Evolutionary conservation across 2,113 vertebrate genomes (phyloP).

Genomic region (Eulacestoma nigropectus): DNA sequence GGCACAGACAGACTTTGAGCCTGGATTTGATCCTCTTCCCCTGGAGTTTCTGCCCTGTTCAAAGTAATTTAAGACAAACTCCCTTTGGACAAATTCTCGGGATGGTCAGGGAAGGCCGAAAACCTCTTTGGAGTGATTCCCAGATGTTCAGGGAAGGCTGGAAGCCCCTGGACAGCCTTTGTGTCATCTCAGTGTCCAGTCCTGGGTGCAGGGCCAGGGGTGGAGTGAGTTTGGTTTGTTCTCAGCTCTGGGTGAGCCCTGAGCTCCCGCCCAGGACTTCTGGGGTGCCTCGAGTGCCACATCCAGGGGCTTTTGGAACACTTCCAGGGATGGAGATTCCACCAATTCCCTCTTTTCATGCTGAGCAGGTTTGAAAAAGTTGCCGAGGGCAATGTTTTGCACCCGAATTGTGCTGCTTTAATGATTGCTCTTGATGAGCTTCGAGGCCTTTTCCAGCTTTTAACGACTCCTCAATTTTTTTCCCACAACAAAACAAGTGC

Average conservation of each 20-base stretch:
- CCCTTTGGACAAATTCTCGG: accelerated
- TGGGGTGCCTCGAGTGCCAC: background rate
- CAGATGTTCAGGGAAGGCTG: background rate
- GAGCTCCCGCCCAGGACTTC: background rate
- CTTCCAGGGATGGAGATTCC: background rate
- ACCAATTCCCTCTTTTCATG: background rate
- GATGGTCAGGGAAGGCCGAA: background rate
- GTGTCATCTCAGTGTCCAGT: background rate
- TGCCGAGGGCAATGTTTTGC: background rate
- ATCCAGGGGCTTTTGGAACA: background rate
- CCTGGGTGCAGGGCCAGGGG: background rate
- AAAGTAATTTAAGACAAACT: background rate
- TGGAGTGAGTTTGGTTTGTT: background rate
- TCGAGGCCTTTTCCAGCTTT: accelerated
- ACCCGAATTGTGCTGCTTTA: background rate
- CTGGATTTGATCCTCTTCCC: background rate
- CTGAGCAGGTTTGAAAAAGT: accelerated
- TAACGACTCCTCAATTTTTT: too few species aligned
- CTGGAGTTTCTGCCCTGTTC: background rate
- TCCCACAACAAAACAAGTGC: background rate
- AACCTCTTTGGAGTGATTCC: background rate
- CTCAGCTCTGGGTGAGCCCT: background rate
- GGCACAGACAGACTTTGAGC: background rate
- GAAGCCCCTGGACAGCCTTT: background rate
- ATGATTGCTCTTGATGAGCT: background rate